phyloP scores from a whole-genome alignment of 2,113 vertebrate genomes.

The Axis porcinus region DNA sequence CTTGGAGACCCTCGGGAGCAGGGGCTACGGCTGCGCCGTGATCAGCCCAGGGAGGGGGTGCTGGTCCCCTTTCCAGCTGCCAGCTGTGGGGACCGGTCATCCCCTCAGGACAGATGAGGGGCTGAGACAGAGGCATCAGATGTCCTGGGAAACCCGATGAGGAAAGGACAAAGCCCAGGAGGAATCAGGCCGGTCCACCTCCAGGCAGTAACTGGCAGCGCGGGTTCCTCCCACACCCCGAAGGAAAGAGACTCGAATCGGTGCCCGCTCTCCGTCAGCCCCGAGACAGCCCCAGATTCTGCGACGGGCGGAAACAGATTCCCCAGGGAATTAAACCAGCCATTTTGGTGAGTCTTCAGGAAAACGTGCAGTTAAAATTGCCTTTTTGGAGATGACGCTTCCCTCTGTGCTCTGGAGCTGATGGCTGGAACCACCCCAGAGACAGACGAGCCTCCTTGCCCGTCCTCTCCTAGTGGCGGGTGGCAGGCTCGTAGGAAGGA shows the following conservation, averaged over 20 bases:
- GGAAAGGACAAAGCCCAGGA: background rate
- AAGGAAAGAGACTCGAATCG: slow-evolving; percentile 24
- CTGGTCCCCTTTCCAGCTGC: background rate
- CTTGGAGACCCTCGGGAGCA: background rate
- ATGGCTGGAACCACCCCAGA: slow-evolving; percentile 1
- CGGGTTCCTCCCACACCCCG: background rate
- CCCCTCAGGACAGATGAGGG: background rate
- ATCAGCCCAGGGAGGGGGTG: background rate
- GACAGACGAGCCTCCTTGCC: background rate
- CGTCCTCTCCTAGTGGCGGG: background rate
- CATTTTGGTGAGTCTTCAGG: slow-evolving; percentile 17
- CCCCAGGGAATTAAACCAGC: slow-evolving; percentile 62
- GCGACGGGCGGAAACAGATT: background rate
- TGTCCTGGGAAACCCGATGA: slow-evolving; percentile 9
- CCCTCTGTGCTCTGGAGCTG: background rate
- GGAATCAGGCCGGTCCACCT: background rate
- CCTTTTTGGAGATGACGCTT: background rate
- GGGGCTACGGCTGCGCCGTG: background rate
- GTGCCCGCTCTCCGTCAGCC: background rate
- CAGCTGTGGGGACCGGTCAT: background rate
- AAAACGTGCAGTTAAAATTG: slow-evolving; percentile 62
- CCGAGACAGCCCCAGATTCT: background rate
- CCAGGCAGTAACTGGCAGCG: background rate
- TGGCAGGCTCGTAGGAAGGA: background rate
- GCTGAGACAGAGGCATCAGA: background rate